Percentiles rank a stretch among this genome's conserved stretches.
These are phyloP conservation scores for Microtus pennsylvanicus DNA, from an alignment of 2,113 vertebrate genomes.

Conservation along the genomic window DNA sequence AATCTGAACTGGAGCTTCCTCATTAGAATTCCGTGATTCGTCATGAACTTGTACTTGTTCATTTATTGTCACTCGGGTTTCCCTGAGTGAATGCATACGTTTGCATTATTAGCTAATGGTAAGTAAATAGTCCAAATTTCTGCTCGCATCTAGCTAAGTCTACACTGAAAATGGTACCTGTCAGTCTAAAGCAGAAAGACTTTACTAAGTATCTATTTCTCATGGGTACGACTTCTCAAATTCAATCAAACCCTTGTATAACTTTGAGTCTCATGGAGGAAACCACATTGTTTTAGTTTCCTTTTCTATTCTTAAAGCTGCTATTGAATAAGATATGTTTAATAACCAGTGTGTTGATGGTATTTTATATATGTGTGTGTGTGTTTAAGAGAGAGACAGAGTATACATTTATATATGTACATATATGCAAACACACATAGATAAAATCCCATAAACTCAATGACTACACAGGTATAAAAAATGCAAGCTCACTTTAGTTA, in stretches of 20 bases:
- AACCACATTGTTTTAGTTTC: not conserved
- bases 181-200: not conserved
- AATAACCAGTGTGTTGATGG: not conserved
- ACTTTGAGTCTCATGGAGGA: constrained; percentile 30
- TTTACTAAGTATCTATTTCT: not conserved
- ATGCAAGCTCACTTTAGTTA: not conserved
- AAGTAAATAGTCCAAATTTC: constrained; percentile 12
- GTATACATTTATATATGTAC: not conserved
- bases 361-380: not conserved
- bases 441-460: not conserved
- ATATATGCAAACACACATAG: not conserved
- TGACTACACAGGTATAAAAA: not conserved
- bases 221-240: not conserved
- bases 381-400: too few species aligned
- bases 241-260: not conserved
- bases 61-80: not conserved
- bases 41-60: not conserved
- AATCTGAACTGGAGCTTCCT: not conserved
- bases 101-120: not conserved
- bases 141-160: not conserved
- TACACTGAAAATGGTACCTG: not conserved
- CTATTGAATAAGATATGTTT: not conserved
- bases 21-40: not conserved
- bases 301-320: not conserved
- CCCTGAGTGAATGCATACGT: not conserved